Percentiles rank a stretch among this genome's conserved stretches.
These are phyloP conservation scores for Hemaris fuciformis DNA, from an alignment of 2,888 invertebrate genomes.

Conservation along the genomic window DNA sequence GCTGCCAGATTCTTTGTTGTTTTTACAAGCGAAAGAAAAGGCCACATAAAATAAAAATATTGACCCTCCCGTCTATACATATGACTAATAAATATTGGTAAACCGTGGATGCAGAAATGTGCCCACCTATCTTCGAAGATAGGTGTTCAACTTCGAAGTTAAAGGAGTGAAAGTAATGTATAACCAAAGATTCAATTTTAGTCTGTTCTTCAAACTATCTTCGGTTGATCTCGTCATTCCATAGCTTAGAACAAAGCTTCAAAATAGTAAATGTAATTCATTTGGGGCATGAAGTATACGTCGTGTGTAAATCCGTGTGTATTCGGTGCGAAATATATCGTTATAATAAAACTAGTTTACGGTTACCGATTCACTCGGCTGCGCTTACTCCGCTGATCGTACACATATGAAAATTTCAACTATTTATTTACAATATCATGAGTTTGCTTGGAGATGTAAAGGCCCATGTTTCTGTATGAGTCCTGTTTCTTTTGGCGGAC, in stretches of 20 bases:
- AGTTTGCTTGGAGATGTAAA: background rate
- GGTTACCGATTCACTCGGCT: conserved; percentile 18
- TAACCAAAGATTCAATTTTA: background rate
- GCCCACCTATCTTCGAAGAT: too few species aligned
- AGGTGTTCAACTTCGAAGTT: too few species aligned
- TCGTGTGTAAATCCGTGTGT: conserved; percentile 16
- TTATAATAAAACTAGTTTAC: conserved; percentile 21
- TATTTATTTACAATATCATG: background rate
- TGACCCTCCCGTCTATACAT: too few species aligned
- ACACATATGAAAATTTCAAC: background rate
- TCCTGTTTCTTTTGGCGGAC: too few species aligned
- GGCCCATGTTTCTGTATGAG: background rate
- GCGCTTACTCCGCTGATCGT: conserved; percentile 11
- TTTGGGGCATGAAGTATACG: conserved; percentile 10
- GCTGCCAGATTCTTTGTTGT: too few species aligned
- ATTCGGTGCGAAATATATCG: conserved; percentile 18
- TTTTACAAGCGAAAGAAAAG: too few species aligned
- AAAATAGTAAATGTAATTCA: conserved; percentile 13
- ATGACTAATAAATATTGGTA: too few species aligned
- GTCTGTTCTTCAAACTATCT: background rate
- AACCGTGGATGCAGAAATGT: too few species aligned
- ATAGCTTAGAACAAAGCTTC: background rate
- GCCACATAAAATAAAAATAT: too few species aligned
- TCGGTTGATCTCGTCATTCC: too few species aligned
- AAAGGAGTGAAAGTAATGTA: too few species aligned